Percentiles rank a stretch among this genome's conserved stretches.
Evolutionary conservation across 2,113 vertebrate genomes (phyloP).

Genomic region (Gallinago jamesoni): DNA sequence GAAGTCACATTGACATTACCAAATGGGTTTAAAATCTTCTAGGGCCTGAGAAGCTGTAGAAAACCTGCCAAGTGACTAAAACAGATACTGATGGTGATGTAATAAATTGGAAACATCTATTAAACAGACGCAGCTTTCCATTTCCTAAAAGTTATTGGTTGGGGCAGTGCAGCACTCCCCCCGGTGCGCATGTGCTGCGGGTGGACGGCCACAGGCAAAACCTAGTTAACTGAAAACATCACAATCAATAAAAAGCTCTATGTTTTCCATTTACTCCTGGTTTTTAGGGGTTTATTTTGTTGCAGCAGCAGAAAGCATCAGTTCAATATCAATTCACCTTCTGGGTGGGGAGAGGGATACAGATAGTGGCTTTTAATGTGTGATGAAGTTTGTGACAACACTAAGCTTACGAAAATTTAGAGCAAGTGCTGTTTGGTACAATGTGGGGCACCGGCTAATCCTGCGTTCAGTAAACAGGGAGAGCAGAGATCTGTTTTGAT

Average conservation of each 20-base stretch:
- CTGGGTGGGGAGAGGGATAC: conserved; percentile 37
- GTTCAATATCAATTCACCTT: conserved; percentile 69
- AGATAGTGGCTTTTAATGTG: neutral
- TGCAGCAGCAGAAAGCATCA: conserved; percentile 44
- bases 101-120: conserved; percentile 73
- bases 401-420: neutral
- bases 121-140: conserved; percentile 59
- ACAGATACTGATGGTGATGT: conserved; percentile 30
- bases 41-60: conserved; percentile 26
- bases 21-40: conserved; percentile 60
- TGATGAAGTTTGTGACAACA: conserved; percentile 36
- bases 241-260: conserved; percentile 66
- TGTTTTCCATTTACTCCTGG: conserved; percentile 66
- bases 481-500: neutral
- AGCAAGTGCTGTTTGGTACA: neutral
- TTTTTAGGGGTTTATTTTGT: conserved; percentile 68
- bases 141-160: conserved; percentile 57
- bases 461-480: neutral
- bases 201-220: conserved; percentile 30
- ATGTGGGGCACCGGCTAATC: neutral
- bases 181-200: neutral
- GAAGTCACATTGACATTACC: conserved; percentile 41
- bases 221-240: conserved; percentile 66
- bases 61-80: conserved; percentile 62
- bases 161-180: neutral